These are phyloP conservation scores for Coregonus clupeaformis DNA, from an alignment of 2,113 vertebrate species.

Conservation along the genomic window DNA sequence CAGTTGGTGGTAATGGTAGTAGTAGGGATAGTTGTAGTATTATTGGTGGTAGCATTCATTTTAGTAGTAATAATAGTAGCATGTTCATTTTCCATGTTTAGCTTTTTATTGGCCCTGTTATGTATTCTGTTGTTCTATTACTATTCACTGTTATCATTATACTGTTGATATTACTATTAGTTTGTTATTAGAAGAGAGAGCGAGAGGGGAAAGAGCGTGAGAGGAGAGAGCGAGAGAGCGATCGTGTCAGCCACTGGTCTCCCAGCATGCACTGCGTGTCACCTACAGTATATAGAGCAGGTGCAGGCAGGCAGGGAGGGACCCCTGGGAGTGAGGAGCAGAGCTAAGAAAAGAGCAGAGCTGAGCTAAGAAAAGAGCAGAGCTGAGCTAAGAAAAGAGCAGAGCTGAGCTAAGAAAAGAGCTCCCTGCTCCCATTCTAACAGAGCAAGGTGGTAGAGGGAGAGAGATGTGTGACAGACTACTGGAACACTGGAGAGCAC, in stretches of 20 bases:
- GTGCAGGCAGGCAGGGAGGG: slow-evolving; percentile 65
- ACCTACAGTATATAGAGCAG: slow-evolving; percentile 76
- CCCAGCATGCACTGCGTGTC: slow-evolving; percentile 67
- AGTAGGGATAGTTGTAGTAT: too few relatives aligned
- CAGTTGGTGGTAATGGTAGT: too few relatives aligned
- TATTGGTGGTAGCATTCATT: too few relatives aligned
- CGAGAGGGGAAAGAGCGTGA: too few relatives aligned
- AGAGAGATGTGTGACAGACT: slow-evolving; percentile 51
- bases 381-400: slow-evolving; percentile 75
- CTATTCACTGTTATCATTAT: too few relatives aligned
- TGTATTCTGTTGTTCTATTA: too few relatives aligned
- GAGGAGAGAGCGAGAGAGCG: background rate
- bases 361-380: slow-evolving; percentile 78
- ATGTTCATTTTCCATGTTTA: too few relatives aligned
- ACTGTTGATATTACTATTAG: too few relatives aligned
- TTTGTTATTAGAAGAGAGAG: too few relatives aligned
- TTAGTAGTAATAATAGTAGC: too few relatives aligned
- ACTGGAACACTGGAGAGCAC: slow-evolving; percentile 13
- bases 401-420: slow-evolving; percentile 76
- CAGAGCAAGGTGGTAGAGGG: slow-evolving; percentile 70
- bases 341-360: slow-evolving; percentile 75
- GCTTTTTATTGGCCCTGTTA: too few relatives aligned
- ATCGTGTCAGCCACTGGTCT: slow-evolving; percentile 53
- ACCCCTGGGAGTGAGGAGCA: slow-evolving; percentile 68
- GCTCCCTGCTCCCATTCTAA: slow-evolving; percentile 77